phyloP scores from a whole-genome alignment of 2,888 invertebrate genomes.

The Phortica magna region DNA sequence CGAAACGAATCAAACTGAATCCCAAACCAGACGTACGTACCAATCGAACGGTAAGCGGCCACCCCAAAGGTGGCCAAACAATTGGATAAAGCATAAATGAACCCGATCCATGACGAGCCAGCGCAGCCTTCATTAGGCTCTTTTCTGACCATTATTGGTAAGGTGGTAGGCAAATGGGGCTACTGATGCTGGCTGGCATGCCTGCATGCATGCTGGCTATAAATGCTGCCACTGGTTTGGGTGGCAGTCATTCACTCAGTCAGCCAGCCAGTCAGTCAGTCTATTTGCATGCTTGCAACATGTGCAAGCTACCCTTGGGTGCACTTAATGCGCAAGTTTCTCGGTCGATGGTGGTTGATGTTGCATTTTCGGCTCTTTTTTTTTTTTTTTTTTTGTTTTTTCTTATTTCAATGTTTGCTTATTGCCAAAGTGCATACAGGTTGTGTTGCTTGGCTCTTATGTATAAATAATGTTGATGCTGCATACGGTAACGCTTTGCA shows the following conservation, averaged over 20 bases:
- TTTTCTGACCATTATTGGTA: constrained; percentile 5
- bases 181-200: neutral
- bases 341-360: constrained; percentile 3
- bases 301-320: constrained; percentile 30
- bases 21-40: neutral
- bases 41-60: neutral
- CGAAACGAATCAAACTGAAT: neutral
- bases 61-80: neutral
- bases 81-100: constrained; percentile 19
- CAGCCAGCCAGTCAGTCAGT: neutral
- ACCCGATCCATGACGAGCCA: constrained; percentile 1
- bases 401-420: neutral
- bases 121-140: constrained; percentile 26
- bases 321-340: constrained; percentile 27
- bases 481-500: neutral
- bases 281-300: constrained; percentile 6
- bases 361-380: constrained; percentile 27
- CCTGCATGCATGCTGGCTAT: neutral
- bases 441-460: neutral
- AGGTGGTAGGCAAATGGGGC: neutral
- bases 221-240: neutral
- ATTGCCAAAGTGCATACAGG: neutral
- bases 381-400: constrained; percentile 1
- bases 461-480: neutral
- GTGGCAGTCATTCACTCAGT: neutral